Base-by-base conservation (phyloP, 2,797 vertebrate species). In the Oryzias sinensis region DNA sequence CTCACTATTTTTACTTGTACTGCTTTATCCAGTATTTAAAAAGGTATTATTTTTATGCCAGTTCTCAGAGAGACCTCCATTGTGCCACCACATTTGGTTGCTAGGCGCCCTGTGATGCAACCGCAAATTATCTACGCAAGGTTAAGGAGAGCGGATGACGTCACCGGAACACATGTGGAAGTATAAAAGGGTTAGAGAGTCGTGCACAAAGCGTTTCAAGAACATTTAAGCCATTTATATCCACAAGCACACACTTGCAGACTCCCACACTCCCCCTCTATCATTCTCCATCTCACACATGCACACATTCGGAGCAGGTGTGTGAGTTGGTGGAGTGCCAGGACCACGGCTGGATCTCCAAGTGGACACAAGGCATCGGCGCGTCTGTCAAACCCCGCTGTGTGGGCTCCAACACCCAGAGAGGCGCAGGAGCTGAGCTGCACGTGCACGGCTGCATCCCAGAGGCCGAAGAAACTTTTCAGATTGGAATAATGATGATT, bases 161-260 rank as follows among this genome's bases (percentile, higher is more conserved):
- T 83, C 76, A 72, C 27, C 33, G 52, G 56, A 68, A 56, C 64
- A 73, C 55, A 63, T 65, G 58, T 43, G 51, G 65, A 77, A 68
- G 76, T 56, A 68, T 55, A 77, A 69, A 53, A 65, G 44, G 56
- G 53, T 5, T 37, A 37, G 44, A 45, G 59, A 69, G 50, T 67
- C 70, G 66, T 62, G 76, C 53, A 54, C 65, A 74, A 71, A 81
- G 69, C 20, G 17, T 22, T 53, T 65, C 52, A 68, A 63, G 66
- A 77, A 77, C 69, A 67, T 77, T 77, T 56, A 62, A 66, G 70
- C 72, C 72, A 70, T 78, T 82, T 76, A 78, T 79, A 85, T 71
- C 73, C 56, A 80, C 65, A 77, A 50, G 55, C 72, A 76, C 75
- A 79, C 65, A 73, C 76, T 72, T 70, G 61, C 65, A 69, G 27